phyloP scores from a whole-genome alignment of 92 coral and sea anemone genomes.

The Bergia sp. region DNA sequence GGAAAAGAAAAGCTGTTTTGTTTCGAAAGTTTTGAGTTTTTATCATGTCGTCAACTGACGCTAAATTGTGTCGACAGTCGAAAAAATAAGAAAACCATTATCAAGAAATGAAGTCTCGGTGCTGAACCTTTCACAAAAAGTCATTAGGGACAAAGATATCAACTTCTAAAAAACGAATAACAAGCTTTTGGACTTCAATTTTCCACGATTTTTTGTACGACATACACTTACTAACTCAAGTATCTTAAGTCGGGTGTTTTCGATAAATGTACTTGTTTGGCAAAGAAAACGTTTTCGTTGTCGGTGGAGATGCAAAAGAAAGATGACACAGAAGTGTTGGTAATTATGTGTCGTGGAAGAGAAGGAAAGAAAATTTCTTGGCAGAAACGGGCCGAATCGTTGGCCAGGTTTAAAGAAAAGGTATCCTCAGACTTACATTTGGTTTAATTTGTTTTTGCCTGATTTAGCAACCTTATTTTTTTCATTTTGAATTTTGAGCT shows the following conservation, averaged over 20 bases:
- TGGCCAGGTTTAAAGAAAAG: conserved; percentile 73
- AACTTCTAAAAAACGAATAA: neutral
- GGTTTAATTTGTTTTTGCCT: neutral
- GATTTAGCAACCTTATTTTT: neutral
- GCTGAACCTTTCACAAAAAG: neutral
- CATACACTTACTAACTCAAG: neutral
- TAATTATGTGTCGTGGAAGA: conserved; percentile 76
- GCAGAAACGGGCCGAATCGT: conserved; percentile 53
- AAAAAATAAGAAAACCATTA: neutral
- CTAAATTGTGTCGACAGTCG: neutral
- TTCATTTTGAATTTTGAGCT: too few relatives aligned
- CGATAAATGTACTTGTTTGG: neutral
- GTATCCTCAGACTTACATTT: conserved; percentile 29
- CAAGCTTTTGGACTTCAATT: neutral
- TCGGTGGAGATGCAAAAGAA: conserved; percentile 34
- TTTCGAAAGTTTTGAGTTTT: neutral
- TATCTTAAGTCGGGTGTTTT: neutral
- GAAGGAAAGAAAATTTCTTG: conserved; percentile 67
- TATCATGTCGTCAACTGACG: neutral
- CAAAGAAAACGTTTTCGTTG: neutral
- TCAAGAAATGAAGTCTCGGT: neutral
- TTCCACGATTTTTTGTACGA: neutral
- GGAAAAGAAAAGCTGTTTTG: neutral
- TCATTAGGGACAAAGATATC: neutral
- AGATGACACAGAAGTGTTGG: conserved; percentile 65